A percentile compares a stretch with the other conserved stretches of the same genome.
phyloP scores from a whole-genome alignment of 2,113 vertebrate genomes.

The Trogon surrucura region DNA sequence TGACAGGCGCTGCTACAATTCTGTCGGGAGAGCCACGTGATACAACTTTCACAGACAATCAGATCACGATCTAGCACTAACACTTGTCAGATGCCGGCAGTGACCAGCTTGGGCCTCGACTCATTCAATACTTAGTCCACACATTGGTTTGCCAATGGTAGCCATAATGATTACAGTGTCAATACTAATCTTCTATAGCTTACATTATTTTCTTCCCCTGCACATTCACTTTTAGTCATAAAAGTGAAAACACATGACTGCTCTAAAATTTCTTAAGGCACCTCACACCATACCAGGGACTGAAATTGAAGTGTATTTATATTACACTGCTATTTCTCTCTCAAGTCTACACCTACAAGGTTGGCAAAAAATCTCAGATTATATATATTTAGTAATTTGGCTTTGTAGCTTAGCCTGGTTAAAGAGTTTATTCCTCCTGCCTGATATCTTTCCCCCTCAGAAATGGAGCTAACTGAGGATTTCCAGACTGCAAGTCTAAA shows the following conservation, averaged over 20 bases:
- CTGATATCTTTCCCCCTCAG: background rate
- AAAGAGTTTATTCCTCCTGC: conserved; percentile 14
- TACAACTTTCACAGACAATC: background rate
- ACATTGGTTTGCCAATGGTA: background rate
- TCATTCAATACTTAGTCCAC: background rate
- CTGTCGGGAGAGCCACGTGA: background rate
- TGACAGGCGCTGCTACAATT: background rate
- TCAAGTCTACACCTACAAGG: background rate
- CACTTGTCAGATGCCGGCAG: background rate
- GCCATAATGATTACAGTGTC: background rate
- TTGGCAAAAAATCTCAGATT: conserved; percentile 22
- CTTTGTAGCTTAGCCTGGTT: conserved; percentile 1
- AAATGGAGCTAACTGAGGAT: background rate
- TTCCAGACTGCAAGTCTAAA: background rate
- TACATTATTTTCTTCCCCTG: background rate
- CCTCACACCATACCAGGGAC: background rate
- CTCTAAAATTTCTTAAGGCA: background rate
- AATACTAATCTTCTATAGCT: background rate
- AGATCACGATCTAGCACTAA: background rate
- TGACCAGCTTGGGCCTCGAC: background rate
- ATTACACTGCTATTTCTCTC: background rate
- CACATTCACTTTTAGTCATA: background rate
- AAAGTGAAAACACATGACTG: background rate
- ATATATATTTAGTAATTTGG: conserved; percentile 10
- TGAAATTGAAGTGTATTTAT: background rate